A percentile compares a stretch with the other conserved stretches of the same genome.
phyloP scores from a whole-genome alignment of 2,797 vertebrate species.

The Microctenopoma stevenorrisi region DNA sequence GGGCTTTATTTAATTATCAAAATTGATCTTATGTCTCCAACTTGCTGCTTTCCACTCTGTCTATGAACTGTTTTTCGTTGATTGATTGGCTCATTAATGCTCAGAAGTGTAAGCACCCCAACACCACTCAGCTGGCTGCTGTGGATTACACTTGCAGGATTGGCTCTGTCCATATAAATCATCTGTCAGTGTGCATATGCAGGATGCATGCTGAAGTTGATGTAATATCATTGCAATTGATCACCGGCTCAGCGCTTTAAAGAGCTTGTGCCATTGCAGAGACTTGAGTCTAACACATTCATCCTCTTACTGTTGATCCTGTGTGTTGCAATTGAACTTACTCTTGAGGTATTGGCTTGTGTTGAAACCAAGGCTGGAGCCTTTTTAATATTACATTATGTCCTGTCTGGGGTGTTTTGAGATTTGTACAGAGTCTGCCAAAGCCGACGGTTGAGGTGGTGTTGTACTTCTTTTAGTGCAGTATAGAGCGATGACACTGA shows the following conservation, averaged over 20 bases:
- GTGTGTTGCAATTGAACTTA: conserved; percentile 51
- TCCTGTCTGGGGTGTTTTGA: conserved; percentile 4
- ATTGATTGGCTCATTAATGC: conserved; percentile 76
- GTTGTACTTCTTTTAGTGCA: conserved; percentile 33
- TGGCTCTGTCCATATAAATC: conserved; percentile 63
- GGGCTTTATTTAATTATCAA: conserved; percentile 55
- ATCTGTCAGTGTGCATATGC: conserved; percentile 57
- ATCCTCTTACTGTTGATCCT: conserved; percentile 48
- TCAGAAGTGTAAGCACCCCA: conserved; percentile 43
- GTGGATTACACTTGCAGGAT: conserved; percentile 60
- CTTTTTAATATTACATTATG: conserved; percentile 54
- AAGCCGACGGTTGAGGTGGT: conserved; percentile 33
- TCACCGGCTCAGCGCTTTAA: conserved; percentile 50
- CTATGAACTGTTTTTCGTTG: conserved; percentile 47
- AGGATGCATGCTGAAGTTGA: conserved; percentile 50
- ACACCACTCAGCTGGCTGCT: conserved; percentile 46
- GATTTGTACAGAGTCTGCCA: conserved; percentile 35
- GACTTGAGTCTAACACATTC: conserved; percentile 55
- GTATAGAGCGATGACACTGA: conserved; percentile 21
- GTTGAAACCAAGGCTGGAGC: conserved; percentile 38
- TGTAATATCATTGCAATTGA: conserved; percentile 68
- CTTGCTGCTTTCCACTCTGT: conserved; percentile 34
- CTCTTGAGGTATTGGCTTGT: conserved; percentile 41
- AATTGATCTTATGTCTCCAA: conserved; percentile 49
- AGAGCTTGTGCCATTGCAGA: conserved; percentile 20